These are phyloP conservation scores for Globodera rostochiensis DNA, from an alignment of 1,140 invertebrate species.

Conservation along the genomic window DNA sequence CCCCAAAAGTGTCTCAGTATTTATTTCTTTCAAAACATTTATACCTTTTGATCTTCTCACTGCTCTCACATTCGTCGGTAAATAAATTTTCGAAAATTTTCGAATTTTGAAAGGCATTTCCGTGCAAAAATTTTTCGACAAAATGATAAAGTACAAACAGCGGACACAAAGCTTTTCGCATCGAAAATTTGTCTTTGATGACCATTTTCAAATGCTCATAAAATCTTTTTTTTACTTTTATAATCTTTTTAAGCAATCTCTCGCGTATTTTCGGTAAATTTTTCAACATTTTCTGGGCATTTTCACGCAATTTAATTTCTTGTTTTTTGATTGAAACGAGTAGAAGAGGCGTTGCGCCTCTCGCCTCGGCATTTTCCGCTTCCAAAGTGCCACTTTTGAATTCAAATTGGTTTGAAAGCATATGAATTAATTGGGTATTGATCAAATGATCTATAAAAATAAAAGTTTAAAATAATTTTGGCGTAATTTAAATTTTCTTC, in stretches of 20 bases:
- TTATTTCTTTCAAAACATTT: not conserved
- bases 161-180: not conserved
- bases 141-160: not conserved
- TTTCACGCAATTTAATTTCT: not conserved
- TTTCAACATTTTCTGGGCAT: not conserved
- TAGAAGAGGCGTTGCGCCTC: not conserved
- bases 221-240: not conserved
- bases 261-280: not conserved
- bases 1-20: not conserved
- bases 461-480: no score
- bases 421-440: no score
- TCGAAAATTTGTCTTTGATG: not conserved
- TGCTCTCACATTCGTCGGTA: not conserved
- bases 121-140: not conserved
- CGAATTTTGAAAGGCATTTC: not conserved
- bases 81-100: not conserved
- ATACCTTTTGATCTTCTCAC: not conserved
- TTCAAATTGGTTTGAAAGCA: no score
- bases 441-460: no score
- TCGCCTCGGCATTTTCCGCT: not conserved
- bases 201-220: not conserved
- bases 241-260: not conserved
- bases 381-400: no score
- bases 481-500: not conserved
- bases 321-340: not conserved